These are phyloP conservation scores for Spea bombifrons DNA, from an alignment of 2,113 vertebrate species.

Conservation along the genomic window DNA sequence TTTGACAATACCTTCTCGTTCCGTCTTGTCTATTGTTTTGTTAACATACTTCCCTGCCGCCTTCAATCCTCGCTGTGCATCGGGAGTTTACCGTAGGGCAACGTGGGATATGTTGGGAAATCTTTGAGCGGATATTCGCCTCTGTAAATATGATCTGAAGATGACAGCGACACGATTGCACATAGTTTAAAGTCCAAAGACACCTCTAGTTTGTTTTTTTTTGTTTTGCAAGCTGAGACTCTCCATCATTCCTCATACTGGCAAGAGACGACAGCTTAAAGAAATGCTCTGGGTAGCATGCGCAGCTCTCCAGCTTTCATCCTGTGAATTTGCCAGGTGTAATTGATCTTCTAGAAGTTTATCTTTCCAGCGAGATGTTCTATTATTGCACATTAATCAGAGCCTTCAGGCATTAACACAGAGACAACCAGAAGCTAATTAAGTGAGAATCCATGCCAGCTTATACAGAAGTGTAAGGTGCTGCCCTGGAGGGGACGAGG, in stretches of 20 bases:
- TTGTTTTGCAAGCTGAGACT: not conserved
- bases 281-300: conserved; percentile 56
- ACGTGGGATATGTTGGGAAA: too few relatives aligned
- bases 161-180: not conserved
- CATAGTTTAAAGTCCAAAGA: not conserved
- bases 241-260: conserved; percentile 48
- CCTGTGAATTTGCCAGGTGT: conserved; percentile 62
- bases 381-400: conserved; percentile 70
- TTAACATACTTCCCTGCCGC: too few relatives aligned
- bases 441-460: conserved; percentile 60
- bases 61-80: too few relatives aligned
- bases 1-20: too few relatives aligned
- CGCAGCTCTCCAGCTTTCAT: conserved; percentile 55
- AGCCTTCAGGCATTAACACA: conserved; percentile 67
- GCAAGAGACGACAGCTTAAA: conserved; percentile 50
- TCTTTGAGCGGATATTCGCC: too few relatives aligned
- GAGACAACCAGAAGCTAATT: conserved; percentile 68
- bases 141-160: not conserved
- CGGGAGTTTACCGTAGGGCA: too few relatives aligned
- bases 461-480: conserved; percentile 36
- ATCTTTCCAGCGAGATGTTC: conserved; percentile 68
- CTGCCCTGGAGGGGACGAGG: too few relatives aligned
- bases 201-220: not conserved
- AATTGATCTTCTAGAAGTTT: conserved; percentile 68
- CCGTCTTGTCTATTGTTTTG: too few relatives aligned